Evolutionary conservation across 2,113 vertebrate species (phyloP).

Genomic region (Prochilodus magdalenae): DNA sequence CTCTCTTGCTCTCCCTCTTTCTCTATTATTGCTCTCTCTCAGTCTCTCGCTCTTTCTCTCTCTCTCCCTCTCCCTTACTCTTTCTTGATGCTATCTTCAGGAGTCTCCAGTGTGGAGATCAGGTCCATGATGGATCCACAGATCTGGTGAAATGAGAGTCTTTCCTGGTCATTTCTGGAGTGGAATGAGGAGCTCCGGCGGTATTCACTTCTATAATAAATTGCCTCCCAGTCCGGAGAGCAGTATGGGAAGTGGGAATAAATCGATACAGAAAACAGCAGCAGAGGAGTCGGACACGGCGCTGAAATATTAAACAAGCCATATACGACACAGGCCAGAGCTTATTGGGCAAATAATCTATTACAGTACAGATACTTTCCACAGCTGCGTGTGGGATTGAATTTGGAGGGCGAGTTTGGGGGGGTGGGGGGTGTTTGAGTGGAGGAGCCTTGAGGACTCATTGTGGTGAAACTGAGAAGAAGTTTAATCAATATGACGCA

Average conservation of each 20-base stretch:
- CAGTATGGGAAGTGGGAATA: slow-evolving; percentile 65
- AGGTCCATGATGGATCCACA: slow-evolving; percentile 47
- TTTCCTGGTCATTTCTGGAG: slow-evolving; percentile 54
- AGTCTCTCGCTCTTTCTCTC: not conserved
- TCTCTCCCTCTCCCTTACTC: slow-evolving; percentile 7
- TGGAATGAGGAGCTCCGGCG: slow-evolving; percentile 66
- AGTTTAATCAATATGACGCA: slow-evolving; percentile 68
- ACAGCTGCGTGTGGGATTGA: slow-evolving; percentile 71
- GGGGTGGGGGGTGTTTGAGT: slow-evolving; percentile 38
- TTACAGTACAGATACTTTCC: slow-evolving; percentile 65
- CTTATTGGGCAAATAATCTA: slow-evolving; percentile 74
- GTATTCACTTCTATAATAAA: slow-evolving; percentile 75
- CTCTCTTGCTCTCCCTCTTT: not conserved
- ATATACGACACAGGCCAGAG: slow-evolving; percentile 69
- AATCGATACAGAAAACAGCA: slow-evolving; percentile 76
- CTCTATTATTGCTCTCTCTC: not conserved
- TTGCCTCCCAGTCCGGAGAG: slow-evolving; percentile 64
- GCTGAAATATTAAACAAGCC: slow-evolving; percentile 79
- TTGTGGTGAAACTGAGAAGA: slow-evolving; percentile 72
- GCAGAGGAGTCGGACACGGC: slow-evolving; percentile 56
- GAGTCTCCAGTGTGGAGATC: no score
- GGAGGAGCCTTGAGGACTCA: slow-evolving; percentile 49
- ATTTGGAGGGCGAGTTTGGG: slow-evolving; percentile 52
- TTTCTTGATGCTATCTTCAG: no score
- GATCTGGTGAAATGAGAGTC: slow-evolving; percentile 56